These are phyloP conservation scores for Ploceus nigricollis DNA, from an alignment of 2,113 vertebrate species.

Conservation along the genomic window DNA sequence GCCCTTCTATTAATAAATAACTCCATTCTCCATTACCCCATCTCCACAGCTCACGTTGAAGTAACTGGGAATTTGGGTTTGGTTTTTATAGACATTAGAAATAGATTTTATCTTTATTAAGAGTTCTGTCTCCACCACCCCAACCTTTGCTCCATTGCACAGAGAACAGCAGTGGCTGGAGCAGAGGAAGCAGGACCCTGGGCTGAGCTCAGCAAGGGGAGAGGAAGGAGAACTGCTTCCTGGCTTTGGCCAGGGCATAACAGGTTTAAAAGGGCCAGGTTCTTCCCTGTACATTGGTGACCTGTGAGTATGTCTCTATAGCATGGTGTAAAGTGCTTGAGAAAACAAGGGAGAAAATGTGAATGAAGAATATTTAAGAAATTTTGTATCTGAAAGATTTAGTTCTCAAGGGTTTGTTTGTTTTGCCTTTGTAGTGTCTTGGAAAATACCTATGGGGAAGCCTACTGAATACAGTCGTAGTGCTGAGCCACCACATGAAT, in stretches of 20 bases:
- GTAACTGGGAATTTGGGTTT: slow-evolving; percentile 66
- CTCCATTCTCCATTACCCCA: slow-evolving; percentile 54
- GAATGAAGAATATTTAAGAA: neutral
- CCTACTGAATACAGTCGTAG: neutral
- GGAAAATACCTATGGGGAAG: neutral
- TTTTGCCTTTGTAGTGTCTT: neutral
- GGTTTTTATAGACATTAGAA: slow-evolving; percentile 70
- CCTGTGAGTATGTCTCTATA: neutral
- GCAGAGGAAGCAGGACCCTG: neutral
- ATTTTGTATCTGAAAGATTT: neutral
- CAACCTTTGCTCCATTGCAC: slow-evolving; percentile 45
- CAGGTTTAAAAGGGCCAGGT: neutral
- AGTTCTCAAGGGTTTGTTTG: neutral
- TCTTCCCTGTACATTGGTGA: neutral
- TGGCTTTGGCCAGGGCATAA: neutral
- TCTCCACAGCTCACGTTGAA: slow-evolving; percentile 42
- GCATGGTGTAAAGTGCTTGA: neutral
- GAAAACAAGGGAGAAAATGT: neutral
- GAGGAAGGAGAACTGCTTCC: neutral
- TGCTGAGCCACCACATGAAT: neutral
- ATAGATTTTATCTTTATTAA: slow-evolving; percentile 71
- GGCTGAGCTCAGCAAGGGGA: neutral
- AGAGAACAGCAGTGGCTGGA: neutral
- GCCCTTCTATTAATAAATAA: slow-evolving; percentile 75
- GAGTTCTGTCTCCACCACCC: neutral